Evolutionary conservation across 1,140 invertebrate genomes (phyloP).

Genomic region (Drosophila watanabei): DNA sequence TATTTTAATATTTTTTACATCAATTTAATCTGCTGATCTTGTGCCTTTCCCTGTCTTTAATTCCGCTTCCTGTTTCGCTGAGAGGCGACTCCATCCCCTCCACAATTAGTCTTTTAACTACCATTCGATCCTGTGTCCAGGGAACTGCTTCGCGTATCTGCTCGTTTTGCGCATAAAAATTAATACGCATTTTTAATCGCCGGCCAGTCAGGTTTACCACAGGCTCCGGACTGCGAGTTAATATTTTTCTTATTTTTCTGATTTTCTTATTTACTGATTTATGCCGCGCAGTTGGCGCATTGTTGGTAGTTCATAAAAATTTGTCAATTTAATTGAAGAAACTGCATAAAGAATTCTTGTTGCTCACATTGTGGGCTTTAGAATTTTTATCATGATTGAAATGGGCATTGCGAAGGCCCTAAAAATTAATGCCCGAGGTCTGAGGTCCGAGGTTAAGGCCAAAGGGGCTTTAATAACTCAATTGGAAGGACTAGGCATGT

Average conservation of each 20-base stretch:
- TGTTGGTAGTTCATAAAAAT: constrained; percentile 68
- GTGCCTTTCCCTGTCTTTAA: background rate
- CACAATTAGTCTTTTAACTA: constrained; percentile 13
- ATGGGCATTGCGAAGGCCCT: constrained; percentile 52
- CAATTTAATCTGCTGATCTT: background rate
- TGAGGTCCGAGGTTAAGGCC: background rate
- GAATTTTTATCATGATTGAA: constrained; percentile 81
- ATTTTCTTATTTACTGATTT: constrained; percentile 50
- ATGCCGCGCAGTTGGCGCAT: constrained; percentile 35
- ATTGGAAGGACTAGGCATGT: background rate
- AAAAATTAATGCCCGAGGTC: background rate
- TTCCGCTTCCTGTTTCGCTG: background rate
- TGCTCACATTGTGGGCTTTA: constrained; percentile 49
- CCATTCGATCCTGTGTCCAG: constrained; percentile 6
- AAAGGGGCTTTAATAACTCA: background rate
- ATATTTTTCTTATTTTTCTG: background rate
- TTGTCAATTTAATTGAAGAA: constrained; percentile 82
- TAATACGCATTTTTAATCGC: constrained; percentile 77
- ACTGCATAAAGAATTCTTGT: constrained; percentile 74
- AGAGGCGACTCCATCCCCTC: background rate
- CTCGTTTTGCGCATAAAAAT: constrained; percentile 76
- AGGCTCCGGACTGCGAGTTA: background rate
- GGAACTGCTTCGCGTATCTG: constrained; percentile 44
- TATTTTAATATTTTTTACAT: background rate
- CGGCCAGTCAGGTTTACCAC: constrained; percentile 31